These are phyloP conservation scores for Diplodus puntazzo DNA, from an alignment of 2,797 vertebrate genomes.

Conservation along the genomic window DNA sequence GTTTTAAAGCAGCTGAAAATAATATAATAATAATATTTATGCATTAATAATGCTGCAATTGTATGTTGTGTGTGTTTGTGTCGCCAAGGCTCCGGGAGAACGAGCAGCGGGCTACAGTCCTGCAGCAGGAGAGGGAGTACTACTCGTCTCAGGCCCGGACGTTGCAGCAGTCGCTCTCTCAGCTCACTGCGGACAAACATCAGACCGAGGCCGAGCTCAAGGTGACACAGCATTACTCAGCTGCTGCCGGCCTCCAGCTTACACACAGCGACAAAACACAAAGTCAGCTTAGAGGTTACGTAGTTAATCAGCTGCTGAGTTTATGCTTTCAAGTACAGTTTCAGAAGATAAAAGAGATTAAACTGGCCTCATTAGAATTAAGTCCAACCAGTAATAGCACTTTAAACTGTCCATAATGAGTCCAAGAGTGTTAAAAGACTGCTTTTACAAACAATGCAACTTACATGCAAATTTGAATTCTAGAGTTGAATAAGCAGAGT, in stretches of 20 bases:
- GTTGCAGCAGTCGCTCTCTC: constrained; percentile 93
- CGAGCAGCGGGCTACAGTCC: constrained; percentile 86
- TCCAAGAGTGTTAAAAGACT: too few relatives aligned
- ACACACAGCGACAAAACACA: not conserved
- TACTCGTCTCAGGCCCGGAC: constrained; percentile 92
- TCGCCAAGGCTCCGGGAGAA: constrained; percentile 91
- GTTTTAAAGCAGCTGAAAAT: too few relatives aligned
- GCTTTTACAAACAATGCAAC: too few relatives aligned
- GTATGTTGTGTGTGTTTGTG: not conserved
- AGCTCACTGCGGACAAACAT: constrained; percentile 93
- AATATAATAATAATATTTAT: too few relatives aligned
- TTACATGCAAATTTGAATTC: too few relatives aligned
- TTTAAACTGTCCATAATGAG: too few relatives aligned
- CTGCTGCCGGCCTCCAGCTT: not conserved
- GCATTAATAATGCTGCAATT: not conserved
- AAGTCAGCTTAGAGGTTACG: not conserved
- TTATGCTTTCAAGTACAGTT: not conserved
- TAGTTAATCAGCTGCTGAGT: not conserved
- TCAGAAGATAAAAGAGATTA: not conserved
- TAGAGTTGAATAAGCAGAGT: too few relatives aligned
- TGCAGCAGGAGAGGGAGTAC: constrained; percentile 94
- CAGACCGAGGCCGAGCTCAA: constrained; percentile 95
- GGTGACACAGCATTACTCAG: constrained; percentile 79
- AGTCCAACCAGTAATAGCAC: too few relatives aligned
- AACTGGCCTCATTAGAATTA: not conserved